Base-by-base conservation (phyloP, 2,888 invertebrate genomes). In the Autographa gamma region DNA sequence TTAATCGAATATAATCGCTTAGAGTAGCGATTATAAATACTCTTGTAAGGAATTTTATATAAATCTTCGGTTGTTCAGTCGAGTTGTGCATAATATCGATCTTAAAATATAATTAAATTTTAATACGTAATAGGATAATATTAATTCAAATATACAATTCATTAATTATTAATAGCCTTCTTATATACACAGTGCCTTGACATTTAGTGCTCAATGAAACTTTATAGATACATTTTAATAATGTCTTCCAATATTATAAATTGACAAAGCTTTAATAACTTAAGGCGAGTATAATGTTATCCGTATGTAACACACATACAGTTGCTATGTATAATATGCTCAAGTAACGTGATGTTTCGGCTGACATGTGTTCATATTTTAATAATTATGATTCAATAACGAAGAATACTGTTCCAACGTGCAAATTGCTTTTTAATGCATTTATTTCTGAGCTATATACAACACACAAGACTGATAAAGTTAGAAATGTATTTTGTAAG, bases 381-480 rank as follows among this genome's bases (percentile, higher is more conserved):
- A 76, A 74, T 85, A 82, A 74, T 85, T 83, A 79, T 81, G 76
- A 81, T 85, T 70, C 70, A 78, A 80, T 83, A 88, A 79, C 87
- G 77, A 78, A 78, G 69, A 74, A 71, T 81, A 85, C 75, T 80
- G 69, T 80, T 81, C 63, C 76, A 73, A 83, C 86, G 83, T 88
- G 87, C 88, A 86, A 87, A 89, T 88, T 88, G 93, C 94, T 94
- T 95, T 90, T 89, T 90, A 90, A 75, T 90, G 94, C 94, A 94
- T 95, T 94, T 93, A 92, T 92, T 93, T 94, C 91, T 89, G 92
- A 92, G 91, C 92, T 93, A 92, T 93, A 95, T 94, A 95, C 94
- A 94, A 93, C 93, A 94, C 94, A 95, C 95, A 95, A 95, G 95
- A 95, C 95, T 95, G 95, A 95, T 93, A 92, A 90, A 89, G 88